Evolutionary conservation across 2,888 invertebrate species (phyloP), one percentile per base, ranked within the genome.

Genomic region (Celastrina argiolus): DNA sequence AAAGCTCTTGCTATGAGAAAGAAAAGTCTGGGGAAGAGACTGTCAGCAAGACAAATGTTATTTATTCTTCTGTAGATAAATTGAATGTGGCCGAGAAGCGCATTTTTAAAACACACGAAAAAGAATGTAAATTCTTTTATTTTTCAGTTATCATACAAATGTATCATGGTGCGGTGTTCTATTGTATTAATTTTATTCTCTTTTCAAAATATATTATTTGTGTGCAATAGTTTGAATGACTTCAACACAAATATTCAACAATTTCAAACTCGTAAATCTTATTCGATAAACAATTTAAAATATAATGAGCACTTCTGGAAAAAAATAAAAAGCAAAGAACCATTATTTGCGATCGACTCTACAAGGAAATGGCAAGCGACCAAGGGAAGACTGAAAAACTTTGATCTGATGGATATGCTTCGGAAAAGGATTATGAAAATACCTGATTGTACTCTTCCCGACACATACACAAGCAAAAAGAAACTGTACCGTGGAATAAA

Each of bases 371-470:
- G 78, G 80, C 77, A 81, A 72, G 77, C 79, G 6, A 78, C 76
- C 16, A 78, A 80, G 78, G 77, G 81, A 3, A 84, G 78, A 39
- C 76, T 76, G 67, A 84, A 83, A 66, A 83, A 85, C 66, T 83
- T 83, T 75, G 83, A 84, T 78, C 79, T 87, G 45, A 74, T 87
- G 7, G 86, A 87, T 67, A 78, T 86, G 76, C 72, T 86, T 2
- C 81, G 83, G 82, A 81, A 80, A 66, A 87, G 82, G 75, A 83
- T 81, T 7, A 85, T 83, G 69, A 72, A 79, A 68, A 81, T 80
- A 69, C 26, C 73, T n/a, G 73, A 82, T 42, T n/a, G 69, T 10
- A 71, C 74, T 16, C 71, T 74, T 26, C n/a, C 67, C 39, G 64
- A 67, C 5, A 10, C 12, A 12, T 51, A 22, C 1, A 22, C 22